Percentiles rank a stretch among this genome's conserved stretches.
Evolutionary conservation across 1,140 invertebrate species (phyloP).

Genomic region (Dufourea novaeangliae): DNA sequence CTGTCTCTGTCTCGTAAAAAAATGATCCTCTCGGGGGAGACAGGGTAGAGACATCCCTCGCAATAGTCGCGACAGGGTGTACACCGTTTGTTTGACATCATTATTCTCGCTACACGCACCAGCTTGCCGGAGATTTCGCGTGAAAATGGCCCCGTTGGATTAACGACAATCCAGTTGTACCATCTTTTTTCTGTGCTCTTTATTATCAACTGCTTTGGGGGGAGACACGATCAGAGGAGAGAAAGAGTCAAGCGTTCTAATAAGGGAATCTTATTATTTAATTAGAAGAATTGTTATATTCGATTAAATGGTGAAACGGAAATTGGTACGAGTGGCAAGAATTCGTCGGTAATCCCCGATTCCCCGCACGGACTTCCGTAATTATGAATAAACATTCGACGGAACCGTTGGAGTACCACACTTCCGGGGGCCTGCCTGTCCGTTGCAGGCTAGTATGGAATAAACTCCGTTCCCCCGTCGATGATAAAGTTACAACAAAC

Average conservation of each 20-base stretch:
- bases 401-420: background rate
- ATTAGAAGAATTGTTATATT: no score
- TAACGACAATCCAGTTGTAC: constrained; percentile 34
- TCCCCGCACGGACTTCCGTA: background rate
- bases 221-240: no score
- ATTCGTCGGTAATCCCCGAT: background rate
- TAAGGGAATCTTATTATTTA: no score
- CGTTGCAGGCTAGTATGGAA: background rate
- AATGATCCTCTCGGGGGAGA: constrained; percentile 70
- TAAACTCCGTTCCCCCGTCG: constrained; percentile 1
- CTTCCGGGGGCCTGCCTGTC: background rate
- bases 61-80: constrained; percentile 72
- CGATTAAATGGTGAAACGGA: background rate
- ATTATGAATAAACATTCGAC: constrained; percentile 5
- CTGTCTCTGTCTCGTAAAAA: constrained; percentile 68
- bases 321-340: background rate
- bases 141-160: constrained; percentile 61
- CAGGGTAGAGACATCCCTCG: constrained; percentile 68
- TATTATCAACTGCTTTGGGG: no score
- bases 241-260: no score
- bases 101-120: constrained; percentile 68
- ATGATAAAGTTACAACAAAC: constrained; percentile 19
- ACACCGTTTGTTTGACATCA: constrained; percentile 77
- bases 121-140: constrained; percentile 62
- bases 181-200: constrained; percentile 1